Conservation (phyloP, 23 tunicate genomes). For the Ascidia mentula region DNA sequence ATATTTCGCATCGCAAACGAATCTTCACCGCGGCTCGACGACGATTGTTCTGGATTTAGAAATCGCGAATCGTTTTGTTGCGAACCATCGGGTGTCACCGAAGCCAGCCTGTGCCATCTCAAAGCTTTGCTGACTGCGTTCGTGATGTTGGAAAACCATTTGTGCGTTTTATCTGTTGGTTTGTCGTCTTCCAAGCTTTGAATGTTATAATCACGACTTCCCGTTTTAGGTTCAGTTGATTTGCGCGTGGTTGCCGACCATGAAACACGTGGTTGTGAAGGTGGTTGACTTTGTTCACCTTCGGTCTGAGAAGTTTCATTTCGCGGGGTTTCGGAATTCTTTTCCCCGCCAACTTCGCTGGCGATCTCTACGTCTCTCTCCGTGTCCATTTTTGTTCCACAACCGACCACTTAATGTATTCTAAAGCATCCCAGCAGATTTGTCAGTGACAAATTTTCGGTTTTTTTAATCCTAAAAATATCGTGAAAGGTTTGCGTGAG, state of each 20-base stretch:
- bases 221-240: not conserved
- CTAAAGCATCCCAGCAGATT: too few relatives aligned
- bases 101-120: not conserved
- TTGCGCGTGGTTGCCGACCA: not conserved
- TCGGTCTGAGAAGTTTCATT: not conserved
- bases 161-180: not conserved
- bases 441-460: too few relatives aligned
- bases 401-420: too few relatives aligned
- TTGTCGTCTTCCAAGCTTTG: not conserved
- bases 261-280: not conserved
- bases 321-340: not conserved
- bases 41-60: not conserved
- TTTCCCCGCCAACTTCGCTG: not conserved
- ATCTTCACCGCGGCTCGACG: not conserved
- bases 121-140: not conserved
- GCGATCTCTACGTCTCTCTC: not conserved
- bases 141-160: not conserved
- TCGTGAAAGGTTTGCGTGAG: too few relatives aligned
- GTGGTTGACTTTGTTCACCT: not conserved
- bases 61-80: not conserved
- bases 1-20: constrained; percentile 3
- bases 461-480: not conserved
- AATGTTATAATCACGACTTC: not conserved
- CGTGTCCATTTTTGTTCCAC: constrained; percentile 4
- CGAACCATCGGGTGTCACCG: not conserved